These are phyloP conservation scores for Heptranchias perlo DNA, from an alignment of 2,113 vertebrate genomes.

Conservation along the genomic window DNA sequence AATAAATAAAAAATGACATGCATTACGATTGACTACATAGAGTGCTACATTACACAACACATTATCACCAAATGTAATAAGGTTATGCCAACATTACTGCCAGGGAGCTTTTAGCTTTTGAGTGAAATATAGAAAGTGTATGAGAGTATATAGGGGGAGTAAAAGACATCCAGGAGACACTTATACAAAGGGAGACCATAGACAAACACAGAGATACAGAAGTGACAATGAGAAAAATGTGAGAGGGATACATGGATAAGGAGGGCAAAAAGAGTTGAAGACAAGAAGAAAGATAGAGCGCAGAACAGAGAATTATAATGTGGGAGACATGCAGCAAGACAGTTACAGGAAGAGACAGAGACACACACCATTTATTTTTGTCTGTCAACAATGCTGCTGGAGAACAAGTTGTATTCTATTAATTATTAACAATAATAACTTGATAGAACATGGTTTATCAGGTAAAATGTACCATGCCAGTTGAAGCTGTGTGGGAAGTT, in stretches of 20 bases:
- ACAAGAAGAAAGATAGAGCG: neutral
- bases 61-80: neutral
- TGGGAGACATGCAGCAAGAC: too few relatives aligned
- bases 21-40: neutral
- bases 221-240: neutral
- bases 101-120: neutral
- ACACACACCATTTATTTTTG: neutral
- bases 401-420: neutral
- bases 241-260: neutral
- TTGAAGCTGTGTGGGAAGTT: neutral
- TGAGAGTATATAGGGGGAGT: neutral
- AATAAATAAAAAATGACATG: neutral
- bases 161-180: neutral
- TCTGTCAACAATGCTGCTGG: neutral
- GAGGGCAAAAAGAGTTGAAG: neutral
- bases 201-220: neutral
- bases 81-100: neutral
- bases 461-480: neutral
- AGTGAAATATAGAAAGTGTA: neutral
- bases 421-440: neutral
- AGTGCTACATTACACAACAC: neutral
- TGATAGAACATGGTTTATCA: neutral
- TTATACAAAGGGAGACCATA: neutral
- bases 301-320: neutral
- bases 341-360: neutral